Evolutionary conservation across 2,888 invertebrate species (phyloP).

Genomic region (Merodon equestris): DNA sequence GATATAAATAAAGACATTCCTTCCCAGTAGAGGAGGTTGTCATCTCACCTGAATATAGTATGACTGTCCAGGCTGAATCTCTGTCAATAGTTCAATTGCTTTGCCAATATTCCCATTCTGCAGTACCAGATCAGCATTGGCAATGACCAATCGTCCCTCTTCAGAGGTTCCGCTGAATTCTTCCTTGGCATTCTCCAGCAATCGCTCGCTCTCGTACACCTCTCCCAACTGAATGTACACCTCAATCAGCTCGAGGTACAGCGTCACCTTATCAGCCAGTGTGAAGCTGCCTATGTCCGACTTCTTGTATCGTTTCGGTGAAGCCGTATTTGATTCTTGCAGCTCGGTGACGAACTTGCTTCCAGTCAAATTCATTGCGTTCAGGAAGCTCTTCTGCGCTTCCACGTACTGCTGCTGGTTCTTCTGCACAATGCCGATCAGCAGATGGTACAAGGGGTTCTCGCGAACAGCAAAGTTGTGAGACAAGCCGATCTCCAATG

Average conservation of each 20-base stretch:
- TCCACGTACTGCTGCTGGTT: conserved; percentile 85
- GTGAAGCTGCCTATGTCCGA: conserved; percentile 78
- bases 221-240: conserved; percentile 85
- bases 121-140: conserved; percentile 91
- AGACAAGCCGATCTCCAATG: conserved; percentile 92
- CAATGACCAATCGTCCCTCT: conserved; percentile 90
- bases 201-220: conserved; percentile 88
- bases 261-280: conserved; percentile 88
- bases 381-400: conserved; percentile 86
- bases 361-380: conserved; percentile 85
- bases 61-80: conserved; percentile 88
- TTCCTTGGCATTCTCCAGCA: conserved; percentile 86
- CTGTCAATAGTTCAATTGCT: conserved; percentile 88
- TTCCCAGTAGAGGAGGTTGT: neutral
- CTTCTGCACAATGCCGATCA: conserved; percentile 90
- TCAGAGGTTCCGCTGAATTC: conserved; percentile 89
- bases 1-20: neutral
- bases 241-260: conserved; percentile 92
- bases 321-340: conserved; percentile 71
- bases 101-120: conserved; percentile 89
- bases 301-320: conserved; percentile 73
- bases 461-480: conserved; percentile 96
- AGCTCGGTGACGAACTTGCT: conserved; percentile 71
- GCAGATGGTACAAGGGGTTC: conserved; percentile 92
- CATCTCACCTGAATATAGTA: conserved; percentile 86